Base-by-base conservation (phyloP, 2,888 invertebrate species). In the Cephus pulcher region DNA sequence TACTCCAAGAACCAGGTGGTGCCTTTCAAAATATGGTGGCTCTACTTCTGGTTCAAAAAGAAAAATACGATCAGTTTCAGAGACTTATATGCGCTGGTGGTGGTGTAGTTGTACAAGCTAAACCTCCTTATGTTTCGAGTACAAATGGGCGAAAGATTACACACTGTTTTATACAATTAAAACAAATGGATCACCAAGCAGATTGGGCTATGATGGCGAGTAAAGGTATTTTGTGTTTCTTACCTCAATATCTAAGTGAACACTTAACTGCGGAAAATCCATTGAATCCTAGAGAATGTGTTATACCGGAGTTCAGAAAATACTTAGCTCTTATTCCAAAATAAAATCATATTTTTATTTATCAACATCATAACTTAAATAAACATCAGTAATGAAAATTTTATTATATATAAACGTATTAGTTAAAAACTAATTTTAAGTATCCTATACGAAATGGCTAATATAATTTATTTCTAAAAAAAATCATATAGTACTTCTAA, bases 61-160 rank as follows among this genome's bases (percentile, higher is more conserved):
- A 93, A 69, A 94, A 94, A 85, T 92, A 93, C 75, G 94, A 93
- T 35, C 94, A 95, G 84, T 94, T 96, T 82, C 92, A 93, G 15
- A 92, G 96, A 79, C 94, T 98, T 0, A 93, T 98, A 69, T 92
- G 93, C 77, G 96, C 97, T 0, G 98, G 98, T 0, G 96, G 95
- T 0, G 98, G 97, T 0, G 88, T 87, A 1, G 94, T 97, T 34
- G 91, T 95, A 0, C 93, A 94, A 56, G 93, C 93, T 82, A 91
- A 90, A 79, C 89, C 90, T 11, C 91, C 91, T 1, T 91, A 91
- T 74, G 90, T 91, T 70, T 81, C 83, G 3, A 90, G 87, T 79
- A 86, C 87, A 1, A 82, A 82, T 1, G 89, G 89, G 3, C 86
- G 83, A 71, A 92, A 93, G 84, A 94, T 95, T 15, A 95, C 95